Evolutionary conservation across 2,797 vertebrate genomes (phyloP).

Genomic region (Atherinosoma microstoma): DNA sequence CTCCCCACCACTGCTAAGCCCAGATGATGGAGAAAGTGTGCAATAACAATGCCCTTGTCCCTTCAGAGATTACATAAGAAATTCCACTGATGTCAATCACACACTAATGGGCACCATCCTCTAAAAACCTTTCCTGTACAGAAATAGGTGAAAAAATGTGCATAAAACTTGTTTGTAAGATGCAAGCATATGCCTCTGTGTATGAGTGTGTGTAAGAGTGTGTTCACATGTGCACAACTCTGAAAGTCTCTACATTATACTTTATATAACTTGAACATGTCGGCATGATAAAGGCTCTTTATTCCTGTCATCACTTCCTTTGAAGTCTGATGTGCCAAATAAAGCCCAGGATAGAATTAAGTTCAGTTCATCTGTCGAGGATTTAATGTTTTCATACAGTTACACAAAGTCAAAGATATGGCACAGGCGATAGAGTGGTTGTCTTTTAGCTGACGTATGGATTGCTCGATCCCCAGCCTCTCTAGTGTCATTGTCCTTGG

Average conservation of each 20-base stretch:
- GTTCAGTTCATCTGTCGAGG: constrained; percentile 2
- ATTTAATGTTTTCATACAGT: constrained; percentile 28
- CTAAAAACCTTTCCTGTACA: constrained; percentile 41
- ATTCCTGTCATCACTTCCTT: constrained; percentile 35
- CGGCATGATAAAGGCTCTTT: constrained; percentile 12
- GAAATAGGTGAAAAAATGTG: constrained; percentile 41
- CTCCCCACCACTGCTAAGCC: constrained; percentile 62
- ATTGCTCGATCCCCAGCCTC: no score
- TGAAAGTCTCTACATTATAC: constrained; percentile 35
- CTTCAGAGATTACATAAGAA: constrained; percentile 73
- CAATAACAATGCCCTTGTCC: constrained; percentile 71
- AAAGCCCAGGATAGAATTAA: constrained; percentile 22
- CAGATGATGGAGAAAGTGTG: constrained; percentile 69
- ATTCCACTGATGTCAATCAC: constrained; percentile 71
- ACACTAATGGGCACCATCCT: constrained; percentile 67
- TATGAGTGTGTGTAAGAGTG: neutral
- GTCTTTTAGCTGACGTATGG: no score
- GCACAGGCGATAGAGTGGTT: no score
- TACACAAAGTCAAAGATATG: constrained; percentile 11
- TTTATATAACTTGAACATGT: constrained; percentile 39
- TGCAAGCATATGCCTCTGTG: constrained; percentile 4
- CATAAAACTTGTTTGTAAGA: constrained; percentile 28
- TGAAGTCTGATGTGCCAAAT: constrained; percentile 29
- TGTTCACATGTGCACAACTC: constrained; percentile 2
- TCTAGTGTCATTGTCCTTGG: no score